These are phyloP conservation scores for Notechis scutatus DNA, from an alignment of 2,113 vertebrate genomes.

Conservation along the genomic window DNA sequence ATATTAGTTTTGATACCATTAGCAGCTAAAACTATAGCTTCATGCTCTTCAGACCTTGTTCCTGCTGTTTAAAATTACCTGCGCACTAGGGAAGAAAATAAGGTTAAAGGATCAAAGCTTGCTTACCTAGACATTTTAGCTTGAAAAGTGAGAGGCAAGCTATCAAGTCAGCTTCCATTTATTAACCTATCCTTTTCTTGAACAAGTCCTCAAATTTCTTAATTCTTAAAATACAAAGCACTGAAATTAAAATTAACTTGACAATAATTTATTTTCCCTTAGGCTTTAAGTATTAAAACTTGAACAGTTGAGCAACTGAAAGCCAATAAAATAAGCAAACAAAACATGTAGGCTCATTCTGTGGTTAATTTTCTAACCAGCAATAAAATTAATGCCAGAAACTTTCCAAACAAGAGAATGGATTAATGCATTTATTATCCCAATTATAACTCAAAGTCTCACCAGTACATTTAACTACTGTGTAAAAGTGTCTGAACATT, in stretches of 20 bases:
- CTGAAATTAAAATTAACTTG: background rate
- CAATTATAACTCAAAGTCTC: constrained; percentile 35
- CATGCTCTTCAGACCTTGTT: background rate
- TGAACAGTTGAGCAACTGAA: background rate
- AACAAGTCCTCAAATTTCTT: background rate
- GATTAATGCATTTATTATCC: constrained; percentile 25
- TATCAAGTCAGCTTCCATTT: background rate
- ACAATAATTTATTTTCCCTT: background rate
- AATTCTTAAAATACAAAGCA: constrained; percentile 20
- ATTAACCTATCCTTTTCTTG: background rate
- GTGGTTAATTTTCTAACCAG: constrained; percentile 26
- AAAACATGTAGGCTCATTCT: constrained; percentile 13
- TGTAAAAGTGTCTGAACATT: constrained; percentile 25
- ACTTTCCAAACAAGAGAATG: constrained; percentile 21
- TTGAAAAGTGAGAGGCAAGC: background rate
- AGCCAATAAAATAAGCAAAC: background rate
- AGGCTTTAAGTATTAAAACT: background rate
- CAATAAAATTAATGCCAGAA: constrained; percentile 27
- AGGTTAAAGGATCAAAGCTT: background rate
- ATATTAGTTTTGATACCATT: background rate
- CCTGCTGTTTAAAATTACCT: background rate
- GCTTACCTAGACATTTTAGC: background rate
- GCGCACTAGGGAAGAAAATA: background rate
- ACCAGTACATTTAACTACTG: constrained; percentile 6
- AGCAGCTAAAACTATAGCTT: background rate